Base-by-base conservation (phyloP, 1,140 invertebrate species). In the Heliothis virescens region DNA sequence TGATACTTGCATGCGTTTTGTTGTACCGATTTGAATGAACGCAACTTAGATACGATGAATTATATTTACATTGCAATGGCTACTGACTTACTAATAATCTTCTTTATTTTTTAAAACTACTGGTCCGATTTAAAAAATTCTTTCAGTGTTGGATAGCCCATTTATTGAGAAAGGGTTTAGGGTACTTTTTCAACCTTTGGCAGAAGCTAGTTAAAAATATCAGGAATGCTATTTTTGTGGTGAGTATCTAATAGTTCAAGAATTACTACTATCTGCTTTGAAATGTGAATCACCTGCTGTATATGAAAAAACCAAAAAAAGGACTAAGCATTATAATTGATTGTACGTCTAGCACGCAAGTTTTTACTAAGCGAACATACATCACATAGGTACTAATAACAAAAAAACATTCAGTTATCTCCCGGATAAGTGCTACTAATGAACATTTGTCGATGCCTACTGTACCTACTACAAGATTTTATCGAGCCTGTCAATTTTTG, bases 1-100 rank as follows among this genome's bases (percentile, higher is more conserved):
- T 93, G 91, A 92, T 92, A 89, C 86, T 92, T 88, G 59, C 13
- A 57, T 26, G 47, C 53, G 34, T 55, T 75, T 16, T 63, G 16
- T 74, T 59, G 9, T 60, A 18, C 21, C 13, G 52, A 3, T 34
- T 47, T 47, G 16, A 15, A 9, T 26, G 15, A 48, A 29, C 34
- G 34, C 4, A 41, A 41, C 34, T 41, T 41, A 41, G 34, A 41
- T 41, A 41, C 34, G 5, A 41, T 41, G 3, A 34, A 5, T 34
- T 41, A 41, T 41, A 41, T 41, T 41, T 41, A 41, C 5, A 41
- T 5, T 41, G 34, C 5, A 41, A 41, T 41, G 34, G 34, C 4
- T 34, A 41, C 5, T 41, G 5, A 41, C 5, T 41, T 1, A 9
- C 34, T 41, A 1, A 9, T 41, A 41, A 41, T 41, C 9, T 34